A percentile compares a stretch with the other conserved stretches of the same genome.
Conservation (phyloP, 1,140 invertebrate genomes). For the Anastrepha ludens region DNA sequence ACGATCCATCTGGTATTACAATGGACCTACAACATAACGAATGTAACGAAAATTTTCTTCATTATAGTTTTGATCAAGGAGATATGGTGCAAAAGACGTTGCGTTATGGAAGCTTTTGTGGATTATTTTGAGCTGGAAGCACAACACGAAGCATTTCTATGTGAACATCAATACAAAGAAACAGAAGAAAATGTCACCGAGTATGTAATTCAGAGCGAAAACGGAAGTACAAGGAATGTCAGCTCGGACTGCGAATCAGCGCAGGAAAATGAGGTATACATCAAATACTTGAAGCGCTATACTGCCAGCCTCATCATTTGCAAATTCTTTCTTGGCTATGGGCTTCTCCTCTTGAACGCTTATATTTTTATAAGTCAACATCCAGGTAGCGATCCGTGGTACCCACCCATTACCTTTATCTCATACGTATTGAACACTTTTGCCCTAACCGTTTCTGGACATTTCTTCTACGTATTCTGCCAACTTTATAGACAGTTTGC, state of each 20-base stretch:
- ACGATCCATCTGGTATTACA: background rate
- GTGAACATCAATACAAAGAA: too few relatives aligned
- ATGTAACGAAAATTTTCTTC: slow-evolving; percentile 5
- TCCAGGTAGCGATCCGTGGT: background rate
- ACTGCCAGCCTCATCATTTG: background rate
- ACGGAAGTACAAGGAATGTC: background rate
- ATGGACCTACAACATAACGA: background rate
- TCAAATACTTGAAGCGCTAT: background rate
- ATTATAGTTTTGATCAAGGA: background rate
- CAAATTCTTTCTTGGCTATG: background rate
- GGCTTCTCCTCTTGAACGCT: background rate
- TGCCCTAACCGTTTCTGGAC: background rate
- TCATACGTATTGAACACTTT: background rate
- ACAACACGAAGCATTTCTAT: background rate
- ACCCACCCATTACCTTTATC: slow-evolving; percentile 16
- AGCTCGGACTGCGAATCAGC: background rate
- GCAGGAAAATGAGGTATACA: background rate
- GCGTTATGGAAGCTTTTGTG: background rate
- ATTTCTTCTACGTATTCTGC: background rate
- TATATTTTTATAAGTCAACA: background rate
- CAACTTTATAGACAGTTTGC: slow-evolving; percentile 23
- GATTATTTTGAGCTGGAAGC: background rate
- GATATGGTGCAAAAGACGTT: background rate
- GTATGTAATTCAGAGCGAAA: too few relatives aligned
- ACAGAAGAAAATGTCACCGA: background rate